Base-by-base conservation (phyloP, 2,113 vertebrate species). In the Psilopsiagon aurifrons region DNA sequence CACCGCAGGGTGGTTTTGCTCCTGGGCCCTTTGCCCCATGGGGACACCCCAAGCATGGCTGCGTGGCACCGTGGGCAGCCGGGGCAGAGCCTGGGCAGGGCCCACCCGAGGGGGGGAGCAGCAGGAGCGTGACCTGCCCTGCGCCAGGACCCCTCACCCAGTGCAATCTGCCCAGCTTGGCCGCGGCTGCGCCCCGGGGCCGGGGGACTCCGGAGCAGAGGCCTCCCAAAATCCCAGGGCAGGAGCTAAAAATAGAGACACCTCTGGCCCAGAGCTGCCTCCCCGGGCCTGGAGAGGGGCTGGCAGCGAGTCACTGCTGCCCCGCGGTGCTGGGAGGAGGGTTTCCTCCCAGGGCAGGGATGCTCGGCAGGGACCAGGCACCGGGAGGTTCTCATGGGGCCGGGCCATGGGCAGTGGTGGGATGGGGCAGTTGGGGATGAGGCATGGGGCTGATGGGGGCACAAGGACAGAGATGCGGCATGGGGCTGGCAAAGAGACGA, bases 111-210 rank as follows among this genome's bases (percentile, higher is more conserved):
- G 86, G 54, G 76, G 94, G 31, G 0, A 3, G 24, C 44, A 78
- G 39, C 0, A 43, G 80, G 41, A 96, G 86, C 37, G 35, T 86
- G 93, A 84, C 92, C 3, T 2, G 44, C 31, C 43, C 10, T 0
- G 5, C 1, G 95, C 95, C 96, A 97, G 79, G 52, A 97, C 94
- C 95, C 96, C 94, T 97, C 94, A 97, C 96, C 96, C 95, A 97
- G 94, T 95, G 92, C 92, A 92, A 86, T 90, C 94, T 96, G 94
- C 86, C 92, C 89, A 47, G 96, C 83, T 96, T 95, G 94, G 94
- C 86, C 7, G 4, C 11, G 0, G 73, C 80, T 19, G 52, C 17
- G 57, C 66, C 24, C 7, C 5, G 16, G 85, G 74, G 47, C 68
- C 41, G n/a, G 81, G 91, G 86, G 81, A 94, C 92, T 97, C 66